phyloP scores from a whole-genome alignment of 1,140 invertebrate species.

The Campoletis sonorensis region DNA sequence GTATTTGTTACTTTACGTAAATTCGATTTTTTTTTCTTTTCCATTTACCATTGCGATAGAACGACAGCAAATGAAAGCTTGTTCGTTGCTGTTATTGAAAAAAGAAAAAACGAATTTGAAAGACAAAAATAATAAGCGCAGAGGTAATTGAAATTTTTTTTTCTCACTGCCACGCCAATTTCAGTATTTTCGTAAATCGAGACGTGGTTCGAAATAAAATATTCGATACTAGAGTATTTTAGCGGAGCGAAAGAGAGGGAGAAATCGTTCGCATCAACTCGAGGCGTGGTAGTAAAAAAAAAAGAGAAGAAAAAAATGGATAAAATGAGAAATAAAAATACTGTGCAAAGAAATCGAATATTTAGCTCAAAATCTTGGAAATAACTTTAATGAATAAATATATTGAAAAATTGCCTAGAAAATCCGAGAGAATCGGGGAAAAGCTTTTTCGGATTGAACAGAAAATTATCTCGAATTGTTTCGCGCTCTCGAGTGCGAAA shows the following conservation, averaged over 20 bases:
- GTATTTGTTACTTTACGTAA: background rate
- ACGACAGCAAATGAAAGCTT: background rate
- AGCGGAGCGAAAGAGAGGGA: background rate
- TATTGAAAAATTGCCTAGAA: background rate
- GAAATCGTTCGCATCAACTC: background rate
- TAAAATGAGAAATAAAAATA: background rate
- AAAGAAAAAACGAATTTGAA: background rate
- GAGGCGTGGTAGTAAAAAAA: background rate
- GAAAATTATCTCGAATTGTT: background rate
- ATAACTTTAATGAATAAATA: background rate
- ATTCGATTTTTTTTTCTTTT: background rate
- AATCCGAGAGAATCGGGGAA: background rate
- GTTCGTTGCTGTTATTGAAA: background rate
- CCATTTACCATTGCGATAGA: background rate
- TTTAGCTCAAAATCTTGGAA: background rate
- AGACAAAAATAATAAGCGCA: background rate
- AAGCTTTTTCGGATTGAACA: background rate
- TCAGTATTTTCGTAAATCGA: conserved; percentile 8
- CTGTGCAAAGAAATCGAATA: background rate
- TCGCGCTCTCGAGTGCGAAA: background rate
- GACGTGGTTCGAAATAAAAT: background rate
- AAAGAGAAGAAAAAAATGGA: background rate
- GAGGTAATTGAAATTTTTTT: background rate
- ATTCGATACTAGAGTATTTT: background rate
- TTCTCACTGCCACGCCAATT: conserved; percentile 11